These are phyloP conservation scores for Marasmarcha lunaedactyla DNA, from an alignment of 2,888 invertebrate genomes.

Conservation along the genomic window DNA sequence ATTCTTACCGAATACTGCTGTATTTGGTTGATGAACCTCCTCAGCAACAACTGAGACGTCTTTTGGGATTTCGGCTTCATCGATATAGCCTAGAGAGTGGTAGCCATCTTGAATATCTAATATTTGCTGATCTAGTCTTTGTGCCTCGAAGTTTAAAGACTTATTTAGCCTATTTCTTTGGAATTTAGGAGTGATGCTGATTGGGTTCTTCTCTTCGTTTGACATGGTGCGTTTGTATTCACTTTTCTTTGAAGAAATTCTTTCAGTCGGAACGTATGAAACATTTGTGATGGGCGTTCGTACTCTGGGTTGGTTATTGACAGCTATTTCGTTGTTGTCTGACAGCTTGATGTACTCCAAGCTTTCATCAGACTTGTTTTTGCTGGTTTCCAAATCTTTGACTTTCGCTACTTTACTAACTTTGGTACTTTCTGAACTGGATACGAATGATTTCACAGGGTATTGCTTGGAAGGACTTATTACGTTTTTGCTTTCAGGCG, in stretches of 20 bases:
- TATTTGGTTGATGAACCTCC: conserved; percentile 47
- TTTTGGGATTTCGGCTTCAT: conserved; percentile 34
- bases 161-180: conserved; percentile 62
- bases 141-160: conserved; percentile 59
- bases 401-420: conserved; percentile 57
- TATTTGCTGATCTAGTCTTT: conserved; percentile 60
- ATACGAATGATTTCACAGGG: conserved; percentile 49
- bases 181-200: conserved; percentile 50
- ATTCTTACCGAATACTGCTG: conserved; percentile 56
- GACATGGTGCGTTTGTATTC: conserved; percentile 51
- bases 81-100: conserved; percentile 57
- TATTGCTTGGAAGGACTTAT: conserved; percentile 64
- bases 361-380: conserved; percentile 52
- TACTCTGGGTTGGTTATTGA: conserved; percentile 60
- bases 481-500: conserved; percentile 49
- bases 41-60: conserved; percentile 25
- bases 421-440: conserved; percentile 47
- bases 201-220: conserved; percentile 41
- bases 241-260: conserved; percentile 32
- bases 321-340: conserved; percentile 57
- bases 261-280: conserved; percentile 50
- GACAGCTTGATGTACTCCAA: conserved; percentile 56
- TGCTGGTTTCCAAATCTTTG: conserved; percentile 57
- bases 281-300: conserved; percentile 61
- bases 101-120: conserved; percentile 60